phyloP scores from a whole-genome alignment of 2,797 vertebrate species.

The Catharus ustulatus region DNA sequence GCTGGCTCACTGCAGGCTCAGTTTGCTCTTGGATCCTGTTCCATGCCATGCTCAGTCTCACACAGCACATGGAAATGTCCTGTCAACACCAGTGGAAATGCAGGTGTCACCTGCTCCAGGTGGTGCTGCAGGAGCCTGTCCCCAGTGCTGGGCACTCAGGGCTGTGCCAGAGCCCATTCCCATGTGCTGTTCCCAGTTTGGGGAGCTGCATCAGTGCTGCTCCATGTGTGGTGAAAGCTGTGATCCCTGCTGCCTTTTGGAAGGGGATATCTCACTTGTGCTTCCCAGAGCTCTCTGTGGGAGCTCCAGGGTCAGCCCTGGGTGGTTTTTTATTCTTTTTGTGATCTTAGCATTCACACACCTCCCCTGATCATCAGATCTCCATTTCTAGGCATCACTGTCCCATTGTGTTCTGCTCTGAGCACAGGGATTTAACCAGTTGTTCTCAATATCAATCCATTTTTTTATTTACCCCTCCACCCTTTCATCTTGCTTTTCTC shows the following conservation, averaged over 20 bases:
- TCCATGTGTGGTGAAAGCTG: not conserved
- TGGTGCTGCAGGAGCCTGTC: not conserved
- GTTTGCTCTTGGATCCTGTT: not conserved
- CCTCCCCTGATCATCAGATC: not conserved
- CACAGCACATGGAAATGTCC: not conserved
- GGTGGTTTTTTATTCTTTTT: not conserved
- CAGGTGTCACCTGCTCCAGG: not conserved
- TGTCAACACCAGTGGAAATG: not conserved
- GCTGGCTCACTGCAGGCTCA: not conserved
- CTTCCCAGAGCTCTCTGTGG: not conserved
- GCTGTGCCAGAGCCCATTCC: not conserved
- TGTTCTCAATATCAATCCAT: not conserved
- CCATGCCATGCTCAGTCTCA: not conserved
- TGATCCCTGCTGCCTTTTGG: not conserved
- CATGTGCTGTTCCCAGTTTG: fast-evolving
- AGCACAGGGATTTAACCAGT: not conserved
- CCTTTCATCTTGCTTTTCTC: not conserved
- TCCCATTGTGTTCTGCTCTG: not conserved
- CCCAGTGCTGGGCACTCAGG: not conserved
- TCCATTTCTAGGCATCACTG: not conserved
- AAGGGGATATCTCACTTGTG: not conserved
- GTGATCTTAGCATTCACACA: not conserved
- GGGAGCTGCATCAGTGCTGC: not conserved
- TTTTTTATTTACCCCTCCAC: not conserved
- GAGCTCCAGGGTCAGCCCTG: not conserved